Conservation (phyloP, 2,888 invertebrate genomes). For the Trachelus stipa region DNA sequence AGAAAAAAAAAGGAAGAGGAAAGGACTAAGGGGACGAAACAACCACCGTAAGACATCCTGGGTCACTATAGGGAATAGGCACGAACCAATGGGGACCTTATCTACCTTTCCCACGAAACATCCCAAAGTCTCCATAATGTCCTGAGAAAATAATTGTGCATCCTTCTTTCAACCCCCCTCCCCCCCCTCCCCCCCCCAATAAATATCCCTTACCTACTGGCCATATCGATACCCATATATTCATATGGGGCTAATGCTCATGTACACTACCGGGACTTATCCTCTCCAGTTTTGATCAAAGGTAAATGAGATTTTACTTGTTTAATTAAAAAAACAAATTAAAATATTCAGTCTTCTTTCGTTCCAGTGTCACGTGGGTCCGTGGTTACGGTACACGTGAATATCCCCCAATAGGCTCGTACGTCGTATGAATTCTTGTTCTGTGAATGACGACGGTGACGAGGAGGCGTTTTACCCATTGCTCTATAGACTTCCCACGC, state of each 20-base stretch:
- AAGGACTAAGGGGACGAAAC: conserved; percentile 14
- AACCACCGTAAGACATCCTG: not conserved
- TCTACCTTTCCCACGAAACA: not conserved
- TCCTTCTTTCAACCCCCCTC: not conserved
- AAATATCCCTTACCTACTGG: not conserved
- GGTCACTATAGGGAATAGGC: not conserved
- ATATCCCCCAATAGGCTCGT: not conserved
- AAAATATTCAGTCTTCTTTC: not conserved
- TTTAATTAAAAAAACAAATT: not conserved
- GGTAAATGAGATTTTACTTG: not conserved
- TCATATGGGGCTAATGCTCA: not conserved
- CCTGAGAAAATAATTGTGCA: not conserved
- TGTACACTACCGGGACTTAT: not conserved
- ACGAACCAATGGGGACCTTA: not conserved
- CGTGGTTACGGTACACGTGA: not conserved
- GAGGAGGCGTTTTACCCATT: not conserved
- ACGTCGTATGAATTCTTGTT: not conserved
- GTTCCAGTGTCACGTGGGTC: not conserved
- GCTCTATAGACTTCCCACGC: not conserved
- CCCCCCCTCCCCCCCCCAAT: fast-evolving
- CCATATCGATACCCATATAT: not conserved
- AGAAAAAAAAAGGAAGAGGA: not conserved
- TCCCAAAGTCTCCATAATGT: not conserved
- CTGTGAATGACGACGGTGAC: not conserved
- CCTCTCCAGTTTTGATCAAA: not conserved